phyloP scores from a whole-genome alignment of 2,113 vertebrate genomes.

The Montifringilla adamsi region DNA sequence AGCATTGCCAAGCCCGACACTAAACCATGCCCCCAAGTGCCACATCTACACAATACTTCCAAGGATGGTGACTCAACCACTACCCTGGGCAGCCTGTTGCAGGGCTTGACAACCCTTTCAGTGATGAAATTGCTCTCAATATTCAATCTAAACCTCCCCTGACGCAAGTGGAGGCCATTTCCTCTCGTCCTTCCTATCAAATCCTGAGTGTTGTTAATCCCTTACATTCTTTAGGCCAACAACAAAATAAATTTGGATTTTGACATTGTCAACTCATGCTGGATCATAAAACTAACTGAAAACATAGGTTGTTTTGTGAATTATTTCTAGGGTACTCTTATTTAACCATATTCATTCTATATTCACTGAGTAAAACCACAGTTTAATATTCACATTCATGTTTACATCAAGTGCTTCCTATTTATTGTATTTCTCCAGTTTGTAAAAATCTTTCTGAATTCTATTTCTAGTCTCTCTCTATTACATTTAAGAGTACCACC shows the following conservation, averaged over 20 bases:
- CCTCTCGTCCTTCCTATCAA: background rate
- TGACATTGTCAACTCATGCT: background rate
- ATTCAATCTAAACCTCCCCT: background rate
- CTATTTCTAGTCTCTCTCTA: background rate
- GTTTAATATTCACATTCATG: background rate
- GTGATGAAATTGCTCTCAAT: background rate
- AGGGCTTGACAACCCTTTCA: background rate
- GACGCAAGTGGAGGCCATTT: background rate
- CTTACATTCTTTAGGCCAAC: background rate
- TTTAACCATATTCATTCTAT: background rate
- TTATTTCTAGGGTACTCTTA: background rate
- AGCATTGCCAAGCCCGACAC: background rate
- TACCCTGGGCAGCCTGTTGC: background rate
- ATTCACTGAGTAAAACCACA: background rate
- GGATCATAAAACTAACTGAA: background rate
- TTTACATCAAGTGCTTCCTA: background rate
- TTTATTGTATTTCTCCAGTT: background rate
- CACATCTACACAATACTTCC: background rate
- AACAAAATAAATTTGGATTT: background rate
- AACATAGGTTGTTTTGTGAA: background rate
- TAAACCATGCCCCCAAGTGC: background rate
- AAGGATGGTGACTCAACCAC: background rate
- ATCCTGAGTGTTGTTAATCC: background rate
- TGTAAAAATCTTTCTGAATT: background rate
- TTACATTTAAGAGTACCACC: background rate